These are phyloP conservation scores for Melanchra persicariae DNA, from an alignment of 2,888 invertebrate genomes.

Conservation along the genomic window DNA sequence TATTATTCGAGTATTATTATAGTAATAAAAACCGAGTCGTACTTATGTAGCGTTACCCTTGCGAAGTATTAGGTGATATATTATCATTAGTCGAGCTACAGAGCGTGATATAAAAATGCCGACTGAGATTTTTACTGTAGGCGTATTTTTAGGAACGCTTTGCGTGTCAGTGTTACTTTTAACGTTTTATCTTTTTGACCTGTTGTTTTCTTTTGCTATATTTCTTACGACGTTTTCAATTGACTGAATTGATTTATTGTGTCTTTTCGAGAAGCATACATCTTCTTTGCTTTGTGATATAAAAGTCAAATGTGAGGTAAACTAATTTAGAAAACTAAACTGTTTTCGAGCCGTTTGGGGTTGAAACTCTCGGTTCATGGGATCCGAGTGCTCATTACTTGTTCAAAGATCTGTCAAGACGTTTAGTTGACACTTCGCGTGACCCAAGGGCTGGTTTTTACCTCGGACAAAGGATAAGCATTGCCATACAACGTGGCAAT, in stretches of 20 bases:
- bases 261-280: too few relatives aligned
- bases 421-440: too few relatives aligned
- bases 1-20: constrained; percentile 59
- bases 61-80: constrained; percentile 54
- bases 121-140: constrained; percentile 47
- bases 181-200: neutral
- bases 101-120: constrained; percentile 46
- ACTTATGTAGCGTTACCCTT: constrained; percentile 43
- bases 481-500: too few relatives aligned
- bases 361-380: too few relatives aligned
- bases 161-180: constrained; percentile 17
- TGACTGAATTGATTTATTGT: neutral
- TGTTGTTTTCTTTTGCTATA: neutral
- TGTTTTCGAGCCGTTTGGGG: too few relatives aligned
- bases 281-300: too few relatives aligned
- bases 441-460: too few relatives aligned
- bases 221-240: neutral
- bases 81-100: constrained; percentile 57
- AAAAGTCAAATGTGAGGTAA: too few relatives aligned
- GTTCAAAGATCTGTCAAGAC: too few relatives aligned
- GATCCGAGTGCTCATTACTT: too few relatives aligned
- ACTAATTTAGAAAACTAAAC: too few relatives aligned
- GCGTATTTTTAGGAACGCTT: constrained; percentile 25
- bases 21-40: constrained; percentile 58
- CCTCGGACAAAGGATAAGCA: too few relatives aligned